Base-by-base conservation (phyloP, 1,140 invertebrate genomes). In the Drosophila ohnishii region DNA sequence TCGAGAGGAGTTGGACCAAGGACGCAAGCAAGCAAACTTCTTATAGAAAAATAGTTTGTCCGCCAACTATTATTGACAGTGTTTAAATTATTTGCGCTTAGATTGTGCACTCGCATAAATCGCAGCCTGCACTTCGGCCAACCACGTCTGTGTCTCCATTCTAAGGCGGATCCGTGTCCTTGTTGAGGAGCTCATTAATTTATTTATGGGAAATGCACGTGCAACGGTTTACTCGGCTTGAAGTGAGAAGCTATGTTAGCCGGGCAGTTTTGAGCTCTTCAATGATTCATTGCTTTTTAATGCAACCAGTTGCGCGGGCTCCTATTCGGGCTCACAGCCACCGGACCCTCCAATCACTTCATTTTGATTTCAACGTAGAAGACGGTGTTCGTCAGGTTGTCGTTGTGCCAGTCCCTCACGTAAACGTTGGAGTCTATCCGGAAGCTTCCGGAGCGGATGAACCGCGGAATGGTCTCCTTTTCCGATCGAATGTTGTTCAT, bases 131-230 rank as follows among this genome's bases (percentile, higher is more conserved):
- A 67, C 60, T 53, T 55, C 16, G 37, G 34, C 48, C 59, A 37
- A 32, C 44, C 73, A 59, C 40, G 74, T 42, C 56, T 32, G n/a
- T 16, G 25, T 63, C 48, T 69, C 50, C 57, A n/a, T 78, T 64
- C 50, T 44, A 16, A 73, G 42, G 63, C 58, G 37, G 13, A 42
- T 66, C 53, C 58, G 47, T 45, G 69, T 79, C 55, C 63, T 40
- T 28, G 42, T 55, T 59, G 57, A 35, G 30, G 44, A 40, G 67
- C 81, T 89, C 87, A 90, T 90, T 90, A 90, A 90, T 90, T 83
- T 90, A 90, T 90, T 90, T 90, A 90, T 90, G 87, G 63, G 82
- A 90, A 80, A 51, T 84, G 82, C 87, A 90, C 87, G 87, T 90
- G 87, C 87, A 63, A 71, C 87, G 77, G 66, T 81, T 86, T 75